Conservation (phyloP, 2,888 invertebrate species). For the Julus scanicus region DNA sequence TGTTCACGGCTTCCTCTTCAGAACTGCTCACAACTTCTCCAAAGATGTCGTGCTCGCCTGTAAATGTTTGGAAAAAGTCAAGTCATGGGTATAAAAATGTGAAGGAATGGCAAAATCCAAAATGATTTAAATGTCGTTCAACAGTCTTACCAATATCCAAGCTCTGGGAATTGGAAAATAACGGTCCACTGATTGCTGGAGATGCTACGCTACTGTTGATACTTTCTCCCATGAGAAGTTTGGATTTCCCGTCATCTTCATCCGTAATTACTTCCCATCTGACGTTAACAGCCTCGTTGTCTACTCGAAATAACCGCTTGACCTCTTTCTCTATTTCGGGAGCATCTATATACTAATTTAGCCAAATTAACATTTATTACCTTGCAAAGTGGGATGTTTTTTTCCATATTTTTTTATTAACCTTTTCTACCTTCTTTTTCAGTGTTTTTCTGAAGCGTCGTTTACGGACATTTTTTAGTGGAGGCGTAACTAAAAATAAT, state of each 20-base stretch:
- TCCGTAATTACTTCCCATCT: conserved; percentile 91
- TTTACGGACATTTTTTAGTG: conserved; percentile 93
- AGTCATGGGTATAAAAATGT: too few species aligned
- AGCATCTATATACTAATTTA: conserved; percentile 81
- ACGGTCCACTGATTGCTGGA: conserved; percentile 55
- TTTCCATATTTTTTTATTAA: neutral
- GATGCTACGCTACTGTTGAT: conserved; percentile 55
- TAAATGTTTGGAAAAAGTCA: neutral
- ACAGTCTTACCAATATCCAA: conserved; percentile 55
- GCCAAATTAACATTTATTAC: neutral
- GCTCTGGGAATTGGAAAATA: conserved; percentile 58
- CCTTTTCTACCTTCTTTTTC: conserved; percentile 81
- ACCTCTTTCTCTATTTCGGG: conserved; percentile 99
- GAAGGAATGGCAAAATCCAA: too few species aligned
- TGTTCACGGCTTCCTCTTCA: conserved; percentile 77
- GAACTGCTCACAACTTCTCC: conserved; percentile 93
- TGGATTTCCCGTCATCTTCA: conserved; percentile 74
- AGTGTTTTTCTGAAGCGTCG: conserved; percentile 92
- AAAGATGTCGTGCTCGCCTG: conserved; percentile 86
- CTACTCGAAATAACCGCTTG: conserved; percentile 86
- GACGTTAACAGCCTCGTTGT: conserved; percentile 90
- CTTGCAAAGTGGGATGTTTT: neutral
- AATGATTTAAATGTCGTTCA: too few species aligned
- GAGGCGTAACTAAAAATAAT: conserved; percentile 78
- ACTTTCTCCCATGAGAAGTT: conserved; percentile 57